Evolutionary conservation across 2,113 vertebrate species (phyloP).

Genomic region (Phalacrocorax brasilianus): DNA sequence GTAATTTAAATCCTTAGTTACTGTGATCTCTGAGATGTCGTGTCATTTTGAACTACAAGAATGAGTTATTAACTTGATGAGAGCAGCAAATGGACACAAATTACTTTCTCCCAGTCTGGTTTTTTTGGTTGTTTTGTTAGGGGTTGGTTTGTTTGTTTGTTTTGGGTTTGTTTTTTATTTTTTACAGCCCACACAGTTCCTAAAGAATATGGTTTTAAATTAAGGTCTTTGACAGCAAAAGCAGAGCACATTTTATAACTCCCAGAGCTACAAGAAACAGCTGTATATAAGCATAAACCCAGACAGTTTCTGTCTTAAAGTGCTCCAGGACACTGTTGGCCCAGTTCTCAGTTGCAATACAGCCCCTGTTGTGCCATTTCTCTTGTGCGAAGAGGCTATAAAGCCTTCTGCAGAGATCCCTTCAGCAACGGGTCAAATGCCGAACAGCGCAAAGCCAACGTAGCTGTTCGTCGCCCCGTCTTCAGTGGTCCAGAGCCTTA

Average conservation of each 20-base stretch:
- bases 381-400: background rate
- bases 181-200: background rate
- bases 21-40: background rate
- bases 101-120: background rate
- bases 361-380: background rate
- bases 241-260: constrained; percentile 4
- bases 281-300: constrained; percentile 8
- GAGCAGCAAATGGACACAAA: background rate
- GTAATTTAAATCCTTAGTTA: background rate
- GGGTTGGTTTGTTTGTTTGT: background rate
- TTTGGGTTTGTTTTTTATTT: background rate
- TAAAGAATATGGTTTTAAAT: constrained; percentile 32
- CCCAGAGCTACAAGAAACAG: constrained; percentile 42
- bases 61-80: background rate
- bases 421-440: background rate
- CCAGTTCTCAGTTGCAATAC: constrained; percentile 24
- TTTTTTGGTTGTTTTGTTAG: no score
- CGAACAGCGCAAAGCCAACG: background rate
- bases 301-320: background rate
- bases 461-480: rapidly evolving
- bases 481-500: background rate
- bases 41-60: background rate
- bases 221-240: constrained; percentile 30
- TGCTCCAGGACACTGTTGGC: constrained; percentile 30
- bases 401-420: background rate